Conservation (phyloP, 2,888 invertebrate genomes). For the Cephalotes varians region DNA sequence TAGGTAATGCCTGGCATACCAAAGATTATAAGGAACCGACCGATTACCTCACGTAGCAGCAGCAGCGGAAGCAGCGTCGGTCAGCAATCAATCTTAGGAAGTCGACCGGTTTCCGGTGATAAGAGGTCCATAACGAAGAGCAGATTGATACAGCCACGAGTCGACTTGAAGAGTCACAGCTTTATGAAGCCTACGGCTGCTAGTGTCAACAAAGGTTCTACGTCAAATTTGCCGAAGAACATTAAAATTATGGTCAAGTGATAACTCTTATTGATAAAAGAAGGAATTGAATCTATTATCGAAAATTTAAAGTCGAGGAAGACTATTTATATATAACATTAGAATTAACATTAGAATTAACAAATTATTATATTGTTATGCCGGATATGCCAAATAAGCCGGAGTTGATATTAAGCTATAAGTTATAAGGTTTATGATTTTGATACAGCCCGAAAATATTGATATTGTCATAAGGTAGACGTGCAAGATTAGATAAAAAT, state of each 20-base stretch:
- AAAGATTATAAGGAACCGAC: constrained; percentile 51
- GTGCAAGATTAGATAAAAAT: constrained; percentile 5
- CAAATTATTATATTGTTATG: background rate
- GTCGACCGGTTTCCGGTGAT: constrained; percentile 59
- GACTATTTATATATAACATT: background rate
- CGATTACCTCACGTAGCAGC: constrained; percentile 84
- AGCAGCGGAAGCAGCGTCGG: constrained; percentile 86
- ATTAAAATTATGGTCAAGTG: constrained; percentile 81
- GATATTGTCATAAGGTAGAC: background rate
- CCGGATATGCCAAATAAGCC: background rate
- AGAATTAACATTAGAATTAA: constrained; percentile 39
- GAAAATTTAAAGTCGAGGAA: background rate
- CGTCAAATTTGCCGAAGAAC: constrained; percentile 82
- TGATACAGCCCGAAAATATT: background rate
- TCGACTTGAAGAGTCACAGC: constrained; percentile 82
- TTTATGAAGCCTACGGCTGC: constrained; percentile 96
- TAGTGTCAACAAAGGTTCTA: constrained; percentile 91
- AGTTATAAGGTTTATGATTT: background rate
- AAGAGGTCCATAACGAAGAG: constrained; percentile 69
- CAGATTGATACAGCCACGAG: constrained; percentile 80
- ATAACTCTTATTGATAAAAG: background rate
- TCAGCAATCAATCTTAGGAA: constrained; percentile 73
- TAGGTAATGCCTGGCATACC: constrained; percentile 67
- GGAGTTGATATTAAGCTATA: background rate
- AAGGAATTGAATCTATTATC: background rate